These are phyloP conservation scores for Serranus cabrilla DNA, from an alignment of 2,797 vertebrate species.

Conservation along the genomic window DNA sequence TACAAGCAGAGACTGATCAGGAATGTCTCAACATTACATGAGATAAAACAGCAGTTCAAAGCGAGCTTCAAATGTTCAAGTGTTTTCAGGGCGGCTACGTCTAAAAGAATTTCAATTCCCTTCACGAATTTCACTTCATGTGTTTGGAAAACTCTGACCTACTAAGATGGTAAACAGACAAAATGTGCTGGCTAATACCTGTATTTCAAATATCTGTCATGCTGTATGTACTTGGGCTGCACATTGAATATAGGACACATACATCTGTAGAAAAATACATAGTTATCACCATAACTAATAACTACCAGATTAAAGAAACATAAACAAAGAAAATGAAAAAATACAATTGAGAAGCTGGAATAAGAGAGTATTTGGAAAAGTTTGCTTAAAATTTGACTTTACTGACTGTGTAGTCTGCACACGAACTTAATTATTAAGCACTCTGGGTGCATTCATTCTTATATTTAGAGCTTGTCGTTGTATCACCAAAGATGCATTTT, in stretches of 20 bases:
- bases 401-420: background rate
- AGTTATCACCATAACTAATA: background rate
- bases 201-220: background rate
- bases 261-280: background rate
- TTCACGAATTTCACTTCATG: conserved; percentile 8
- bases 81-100: background rate
- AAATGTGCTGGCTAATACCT: background rate
- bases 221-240: background rate
- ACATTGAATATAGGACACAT: background rate
- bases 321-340: background rate
- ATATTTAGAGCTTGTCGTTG: background rate
- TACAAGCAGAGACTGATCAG: background rate
- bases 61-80: background rate
- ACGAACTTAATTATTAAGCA: background rate
- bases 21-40: background rate
- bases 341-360: background rate
- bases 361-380: background rate
- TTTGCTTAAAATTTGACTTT: background rate
- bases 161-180: background rate
- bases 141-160: background rate
- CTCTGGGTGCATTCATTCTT: background rate
- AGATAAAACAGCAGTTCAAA: background rate
- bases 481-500: background rate
- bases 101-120: background rate
- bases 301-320: no score